Conservation (phyloP, 2,113 vertebrate species). For the Capricornis sumatraensis region DNA sequence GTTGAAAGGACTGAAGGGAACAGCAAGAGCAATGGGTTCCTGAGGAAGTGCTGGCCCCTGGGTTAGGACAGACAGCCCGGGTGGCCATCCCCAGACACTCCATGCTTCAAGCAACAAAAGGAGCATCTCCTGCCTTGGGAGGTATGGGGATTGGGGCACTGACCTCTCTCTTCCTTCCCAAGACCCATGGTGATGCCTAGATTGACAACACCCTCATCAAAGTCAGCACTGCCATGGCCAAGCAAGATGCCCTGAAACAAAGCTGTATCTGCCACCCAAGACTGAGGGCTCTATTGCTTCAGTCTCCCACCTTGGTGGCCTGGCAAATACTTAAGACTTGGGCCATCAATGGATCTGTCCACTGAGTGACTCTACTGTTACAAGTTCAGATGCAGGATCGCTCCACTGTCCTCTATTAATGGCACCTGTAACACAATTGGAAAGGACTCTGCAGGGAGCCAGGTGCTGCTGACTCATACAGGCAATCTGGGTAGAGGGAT, state of each 20-base stretch:
- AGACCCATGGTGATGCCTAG: background rate
- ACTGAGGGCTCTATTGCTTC: background rate
- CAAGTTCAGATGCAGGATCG: background rate
- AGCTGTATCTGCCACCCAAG: background rate
- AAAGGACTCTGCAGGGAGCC: background rate
- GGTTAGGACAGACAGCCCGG: background rate
- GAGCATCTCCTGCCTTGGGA: background rate
- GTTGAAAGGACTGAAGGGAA: background rate
- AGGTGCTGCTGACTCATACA: background rate
- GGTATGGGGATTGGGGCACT: background rate
- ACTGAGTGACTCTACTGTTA: background rate
- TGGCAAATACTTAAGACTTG: background rate
- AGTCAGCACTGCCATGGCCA: background rate
- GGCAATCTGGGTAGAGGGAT: background rate
- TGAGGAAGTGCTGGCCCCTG: background rate
- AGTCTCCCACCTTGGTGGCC: background rate
- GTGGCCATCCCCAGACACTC: background rate
- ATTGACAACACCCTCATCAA: background rate
- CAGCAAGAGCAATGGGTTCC: background rate
- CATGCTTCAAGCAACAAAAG: background rate
- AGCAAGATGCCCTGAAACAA: background rate
- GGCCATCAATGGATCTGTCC: background rate
- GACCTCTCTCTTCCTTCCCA: background rate
- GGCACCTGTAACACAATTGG: background rate
- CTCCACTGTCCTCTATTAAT: background rate